Base-by-base conservation (phyloP, 2,888 invertebrate genomes). In the Clivina fossor region DNA sequence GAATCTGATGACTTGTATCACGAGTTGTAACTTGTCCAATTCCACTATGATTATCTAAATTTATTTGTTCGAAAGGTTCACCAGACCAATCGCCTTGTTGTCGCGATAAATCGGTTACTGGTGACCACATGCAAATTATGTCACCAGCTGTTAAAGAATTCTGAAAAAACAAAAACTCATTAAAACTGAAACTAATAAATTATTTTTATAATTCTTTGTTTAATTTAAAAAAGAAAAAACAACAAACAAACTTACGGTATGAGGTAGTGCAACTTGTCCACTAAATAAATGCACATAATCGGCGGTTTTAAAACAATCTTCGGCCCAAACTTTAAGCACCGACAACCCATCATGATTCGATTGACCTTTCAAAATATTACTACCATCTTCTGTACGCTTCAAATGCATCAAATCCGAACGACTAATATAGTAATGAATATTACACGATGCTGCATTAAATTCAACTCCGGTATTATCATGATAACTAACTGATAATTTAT, bases 381-480 rank as follows among this genome's bases (percentile, higher is more conserved):
- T 71, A 64, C 81, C 80, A 47, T 74, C 74, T 3, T 65, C 58
- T n/a, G 75, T 76, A 38, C 71, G 66, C 19, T 71, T 71, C n/a
- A 79, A 62, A 54, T 66, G 65, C 3, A 69, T 41, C 44, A 75
- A 62, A 65, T 75, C 74, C 28, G 68, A 65, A 68, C 81, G 74
- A 69, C 77, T 81, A 4, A 76, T 75, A 41, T 78, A 68, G 44
- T 77, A 71, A 56, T 74, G 73, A 26, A 80, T 66, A 54, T 74
- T 70, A 9, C 74, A 71, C 47, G 75, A 76, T 4, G 78, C 77
- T 2, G 79, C 76, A 56, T 77, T 72, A 65, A 83, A 82, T 58
- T 64, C 65, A 37, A 75, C 72, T 2, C 83, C 83, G 4, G 77
- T 70, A 61, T 78, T 76, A 65, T 82, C 81, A 64, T 80, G 80